These are phyloP conservation scores for Ictalurus punctatus DNA, from an alignment of 2,113 vertebrate species.

Conservation along the genomic window DNA sequence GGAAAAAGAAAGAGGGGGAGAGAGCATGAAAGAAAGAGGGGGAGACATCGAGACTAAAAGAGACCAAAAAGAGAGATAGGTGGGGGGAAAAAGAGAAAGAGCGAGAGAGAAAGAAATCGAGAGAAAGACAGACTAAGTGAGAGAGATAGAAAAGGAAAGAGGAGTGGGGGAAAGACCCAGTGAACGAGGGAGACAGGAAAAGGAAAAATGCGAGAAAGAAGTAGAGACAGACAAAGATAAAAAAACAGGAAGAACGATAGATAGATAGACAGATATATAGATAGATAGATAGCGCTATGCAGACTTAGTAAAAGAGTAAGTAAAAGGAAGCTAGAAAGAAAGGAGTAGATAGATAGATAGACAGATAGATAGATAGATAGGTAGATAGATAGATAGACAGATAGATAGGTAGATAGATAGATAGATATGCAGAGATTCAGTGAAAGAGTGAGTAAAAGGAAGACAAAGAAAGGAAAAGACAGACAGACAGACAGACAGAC, in stretches of 20 bases:
- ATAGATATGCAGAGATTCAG: not conserved
- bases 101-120: not conserved
- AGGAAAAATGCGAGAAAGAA: not conserved
- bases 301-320: too few species aligned
- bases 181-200: not conserved
- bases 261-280: not conserved
- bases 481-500: slow-evolving; percentile 53
- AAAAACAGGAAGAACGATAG: not conserved
- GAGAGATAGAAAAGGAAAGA: not conserved
- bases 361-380: not conserved
- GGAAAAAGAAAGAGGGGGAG: not conserved
- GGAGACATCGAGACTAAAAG: not conserved
- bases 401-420: not conserved
- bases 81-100: not conserved
- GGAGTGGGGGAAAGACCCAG: not conserved
- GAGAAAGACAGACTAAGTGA: not conserved
- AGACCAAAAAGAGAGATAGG: not conserved
- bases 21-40: not conserved
- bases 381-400: not conserved
- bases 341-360: not conserved
- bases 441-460: not conserved
- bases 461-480: not conserved
- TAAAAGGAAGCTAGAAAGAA: not conserved
- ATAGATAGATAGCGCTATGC: not conserved
- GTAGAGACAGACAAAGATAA: not conserved